Evolutionary conservation across 2,888 invertebrate genomes (phyloP).

Genomic region (Dasysyrphus albostriatus): DNA sequence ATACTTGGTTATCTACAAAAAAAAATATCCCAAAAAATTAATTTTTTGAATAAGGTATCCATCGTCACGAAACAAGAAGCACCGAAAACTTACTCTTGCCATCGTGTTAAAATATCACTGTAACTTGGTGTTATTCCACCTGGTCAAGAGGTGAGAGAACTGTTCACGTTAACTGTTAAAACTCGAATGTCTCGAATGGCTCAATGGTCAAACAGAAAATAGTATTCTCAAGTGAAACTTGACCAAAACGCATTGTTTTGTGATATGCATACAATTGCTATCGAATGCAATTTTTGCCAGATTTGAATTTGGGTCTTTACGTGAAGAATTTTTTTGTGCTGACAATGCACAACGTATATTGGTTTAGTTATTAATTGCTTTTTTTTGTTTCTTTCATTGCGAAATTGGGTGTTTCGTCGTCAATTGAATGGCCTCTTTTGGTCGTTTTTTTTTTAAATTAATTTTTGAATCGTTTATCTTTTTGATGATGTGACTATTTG

Average conservation of each 20-base stretch:
- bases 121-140: constrained; percentile 38
- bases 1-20: constrained; percentile 62
- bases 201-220: constrained; percentile 56
- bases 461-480: constrained; percentile 13
- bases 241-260: constrained; percentile 49
- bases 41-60: neutral
- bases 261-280: constrained; percentile 42
- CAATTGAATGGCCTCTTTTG: constrained; percentile 69
- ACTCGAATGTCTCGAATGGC: constrained; percentile 70
- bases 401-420: constrained; percentile 58
- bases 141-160: constrained; percentile 53
- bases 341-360: constrained; percentile 50
- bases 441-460: constrained; percentile 10
- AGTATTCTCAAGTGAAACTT: constrained; percentile 21
- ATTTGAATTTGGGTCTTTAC: constrained; percentile 42
- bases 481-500: constrained; percentile 33
- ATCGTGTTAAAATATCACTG: constrained; percentile 34
- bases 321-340: constrained; percentile 46
- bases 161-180: constrained; percentile 63
- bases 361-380: constrained; percentile 24
- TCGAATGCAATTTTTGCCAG: constrained; percentile 50
- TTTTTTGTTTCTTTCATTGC: constrained; percentile 53
- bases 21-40: neutral
- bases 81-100: constrained; percentile 55
- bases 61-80: neutral